Conservation (phyloP, 2,113 vertebrate species). For the Callipepla squamata region DNA sequence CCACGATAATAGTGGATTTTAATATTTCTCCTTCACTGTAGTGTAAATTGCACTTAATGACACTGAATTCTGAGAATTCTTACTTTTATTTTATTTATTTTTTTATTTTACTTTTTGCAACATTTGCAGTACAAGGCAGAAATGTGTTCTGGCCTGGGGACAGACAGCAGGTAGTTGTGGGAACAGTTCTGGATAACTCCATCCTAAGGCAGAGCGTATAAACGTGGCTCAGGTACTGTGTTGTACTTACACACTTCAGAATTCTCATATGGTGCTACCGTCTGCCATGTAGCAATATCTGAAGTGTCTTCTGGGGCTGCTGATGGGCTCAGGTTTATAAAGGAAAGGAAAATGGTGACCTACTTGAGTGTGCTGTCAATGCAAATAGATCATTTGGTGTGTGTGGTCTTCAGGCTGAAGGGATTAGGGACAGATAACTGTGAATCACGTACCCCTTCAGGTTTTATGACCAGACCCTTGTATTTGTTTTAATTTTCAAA, state of each 20-base stretch:
- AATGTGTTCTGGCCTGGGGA: neutral
- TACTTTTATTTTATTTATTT: no score
- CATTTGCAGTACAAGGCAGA: no score
- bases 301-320: neutral
- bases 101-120: no score
- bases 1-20: neutral
- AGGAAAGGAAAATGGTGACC: neutral
- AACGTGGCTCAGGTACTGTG: neutral
- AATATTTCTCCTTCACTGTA: neutral
- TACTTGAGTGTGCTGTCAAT: neutral
- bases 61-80: neutral
- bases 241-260: fast-evolving
- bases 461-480: slow-evolving; percentile 4
- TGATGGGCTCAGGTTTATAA: neutral
- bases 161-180: neutral
- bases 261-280: fast-evolving
- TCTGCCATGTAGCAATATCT: fast-evolving
- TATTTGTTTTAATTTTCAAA: slow-evolving; percentile 16
- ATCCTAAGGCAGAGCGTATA: fast-evolving
- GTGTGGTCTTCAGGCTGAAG: neutral
- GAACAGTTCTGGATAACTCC: neutral
- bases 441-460: neutral
- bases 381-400: neutral
- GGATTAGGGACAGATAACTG: neutral
- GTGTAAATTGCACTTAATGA: neutral